Evolutionary conservation across 2,797 vertebrate genomes (phyloP).

Genomic region (Oophaga sylvatica): DNA sequence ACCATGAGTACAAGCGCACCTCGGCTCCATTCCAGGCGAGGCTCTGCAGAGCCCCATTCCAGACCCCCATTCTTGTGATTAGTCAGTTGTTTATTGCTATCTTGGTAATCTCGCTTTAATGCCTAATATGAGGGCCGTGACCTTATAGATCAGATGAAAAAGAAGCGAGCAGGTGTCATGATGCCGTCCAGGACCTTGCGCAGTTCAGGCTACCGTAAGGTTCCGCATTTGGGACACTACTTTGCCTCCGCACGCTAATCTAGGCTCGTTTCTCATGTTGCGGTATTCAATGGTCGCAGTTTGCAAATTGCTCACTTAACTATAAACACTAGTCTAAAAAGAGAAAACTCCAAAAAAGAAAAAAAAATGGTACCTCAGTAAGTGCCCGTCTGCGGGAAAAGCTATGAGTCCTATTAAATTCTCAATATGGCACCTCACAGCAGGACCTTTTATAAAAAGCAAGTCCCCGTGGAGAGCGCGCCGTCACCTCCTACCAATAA

Average conservation of each 20-base stretch:
- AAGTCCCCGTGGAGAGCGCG: not conserved
- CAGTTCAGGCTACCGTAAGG: not conserved
- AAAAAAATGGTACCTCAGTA: not conserved
- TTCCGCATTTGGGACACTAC: not conserved
- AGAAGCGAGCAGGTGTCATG: not conserved
- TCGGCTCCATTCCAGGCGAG: too few relatives aligned
- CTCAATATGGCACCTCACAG: conserved; percentile 15
- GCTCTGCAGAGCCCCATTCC: too few relatives aligned
- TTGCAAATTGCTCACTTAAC: not conserved
- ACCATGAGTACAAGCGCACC: too few relatives aligned
- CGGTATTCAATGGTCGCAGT: not conserved
- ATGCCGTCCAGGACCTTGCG: not conserved
- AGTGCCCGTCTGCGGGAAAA: not conserved
- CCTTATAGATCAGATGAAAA: too few relatives aligned
- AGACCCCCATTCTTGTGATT: too few relatives aligned
- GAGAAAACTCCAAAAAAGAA: not conserved
- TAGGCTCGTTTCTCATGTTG: not conserved
- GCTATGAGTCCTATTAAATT: not conserved
- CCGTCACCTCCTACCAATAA: not conserved
- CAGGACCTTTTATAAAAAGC: not conserved
- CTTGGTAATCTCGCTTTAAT: too few relatives aligned
- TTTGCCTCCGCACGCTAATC: not conserved
- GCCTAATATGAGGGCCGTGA: too few relatives aligned
- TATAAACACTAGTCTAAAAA: not conserved
- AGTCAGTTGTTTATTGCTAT: too few relatives aligned